Conservation (phyloP, 2,113 vertebrate species). For the Cnemophilus loriae region DNA sequence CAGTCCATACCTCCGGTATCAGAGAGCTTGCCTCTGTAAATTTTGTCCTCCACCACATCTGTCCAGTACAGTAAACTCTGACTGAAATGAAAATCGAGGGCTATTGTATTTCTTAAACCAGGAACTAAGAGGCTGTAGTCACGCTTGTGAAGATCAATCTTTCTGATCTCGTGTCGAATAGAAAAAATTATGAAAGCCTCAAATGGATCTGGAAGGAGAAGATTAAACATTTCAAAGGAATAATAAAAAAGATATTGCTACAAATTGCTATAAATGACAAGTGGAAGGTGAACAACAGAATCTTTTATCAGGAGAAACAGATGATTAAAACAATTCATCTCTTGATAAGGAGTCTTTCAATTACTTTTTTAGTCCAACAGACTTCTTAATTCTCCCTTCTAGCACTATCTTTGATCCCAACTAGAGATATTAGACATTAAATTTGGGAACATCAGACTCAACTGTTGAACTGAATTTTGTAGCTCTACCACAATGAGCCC, state of each 20-base stretch:
- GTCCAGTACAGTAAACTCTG: conserved; percentile 97
- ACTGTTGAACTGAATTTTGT: neutral
- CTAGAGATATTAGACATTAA: neutral
- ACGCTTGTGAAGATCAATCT: conserved; percentile 95
- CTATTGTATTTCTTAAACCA: conserved; percentile 94
- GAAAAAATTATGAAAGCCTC: conserved; percentile 99
- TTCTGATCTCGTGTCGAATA: conserved; percentile 97
- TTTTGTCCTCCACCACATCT: conserved; percentile 98
- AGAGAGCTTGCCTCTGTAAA: conserved; percentile 93
- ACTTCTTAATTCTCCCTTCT: neutral
- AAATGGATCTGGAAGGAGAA: conserved; percentile 86
- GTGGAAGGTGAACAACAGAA: neutral
- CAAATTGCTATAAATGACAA: neutral
- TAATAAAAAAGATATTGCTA: neutral
- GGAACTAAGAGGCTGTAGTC: conserved; percentile 97
- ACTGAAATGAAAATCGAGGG: conserved; percentile 96
- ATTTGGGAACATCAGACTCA: neutral
- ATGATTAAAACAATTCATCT: conserved; percentile 12
- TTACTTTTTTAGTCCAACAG: neutral
- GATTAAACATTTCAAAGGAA: conserved; percentile 12
- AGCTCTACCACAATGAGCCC: neutral
- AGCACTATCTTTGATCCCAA: neutral
- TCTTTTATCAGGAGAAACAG: neutral
- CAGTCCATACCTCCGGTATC: conserved; percentile 85
- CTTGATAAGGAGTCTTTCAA: neutral